Conservation (phyloP, 2,888 invertebrate genomes). For the Acanthosepion esculentum region DNA sequence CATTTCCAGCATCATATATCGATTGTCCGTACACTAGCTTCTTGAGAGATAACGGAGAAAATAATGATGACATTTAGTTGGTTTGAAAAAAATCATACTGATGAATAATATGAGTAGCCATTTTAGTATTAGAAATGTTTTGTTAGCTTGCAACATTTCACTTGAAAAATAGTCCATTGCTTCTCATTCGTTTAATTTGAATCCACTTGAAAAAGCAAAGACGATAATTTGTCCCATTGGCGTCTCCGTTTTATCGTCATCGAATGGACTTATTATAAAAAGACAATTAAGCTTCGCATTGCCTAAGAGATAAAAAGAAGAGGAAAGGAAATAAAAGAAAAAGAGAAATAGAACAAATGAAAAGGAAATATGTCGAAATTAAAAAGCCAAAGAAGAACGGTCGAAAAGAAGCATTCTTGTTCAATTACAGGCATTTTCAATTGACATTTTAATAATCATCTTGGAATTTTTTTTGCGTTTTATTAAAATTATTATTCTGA, state of each 20-base stretch:
- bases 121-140: neutral
- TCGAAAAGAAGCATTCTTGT: neutral
- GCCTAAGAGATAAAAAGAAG: neutral
- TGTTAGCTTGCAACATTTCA: neutral
- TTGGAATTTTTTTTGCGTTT: neutral
- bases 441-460: slow-evolving; percentile 21
- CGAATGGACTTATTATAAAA: neutral
- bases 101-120: neutral
- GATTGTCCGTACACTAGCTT: neutral
- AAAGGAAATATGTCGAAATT: neutral
- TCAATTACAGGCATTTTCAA: neutral
- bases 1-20: neutral
- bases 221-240: slow-evolving; percentile 8
- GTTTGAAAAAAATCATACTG: neutral
- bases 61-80: neutral
- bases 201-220: neutral
- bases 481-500: neutral
- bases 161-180: neutral
- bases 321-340: neutral
- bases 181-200: neutral
- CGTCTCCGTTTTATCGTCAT: neutral
- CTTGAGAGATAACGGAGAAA: neutral
- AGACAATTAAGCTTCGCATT: neutral
- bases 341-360: neutral
- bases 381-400: neutral